These are phyloP conservation scores for Lota lota DNA, from an alignment of 2,113 vertebrate species.

Conservation along the genomic window DNA sequence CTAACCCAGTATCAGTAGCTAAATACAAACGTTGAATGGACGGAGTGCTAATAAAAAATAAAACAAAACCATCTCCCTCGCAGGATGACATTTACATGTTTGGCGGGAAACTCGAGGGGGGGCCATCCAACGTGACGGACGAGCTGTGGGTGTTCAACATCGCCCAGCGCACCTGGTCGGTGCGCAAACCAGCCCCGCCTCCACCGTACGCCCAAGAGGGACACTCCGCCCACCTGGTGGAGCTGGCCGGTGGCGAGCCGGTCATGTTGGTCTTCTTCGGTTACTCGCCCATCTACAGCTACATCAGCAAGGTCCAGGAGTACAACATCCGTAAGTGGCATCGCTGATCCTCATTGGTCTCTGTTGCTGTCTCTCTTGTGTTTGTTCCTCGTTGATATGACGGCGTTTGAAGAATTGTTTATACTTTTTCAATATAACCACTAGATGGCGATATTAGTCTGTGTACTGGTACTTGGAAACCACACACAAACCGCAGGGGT, in stretches of 20 bases:
- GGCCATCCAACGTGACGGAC: slow-evolving; percentile 82
- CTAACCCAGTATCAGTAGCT: too few species aligned
- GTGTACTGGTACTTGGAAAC: background rate
- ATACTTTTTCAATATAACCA: slow-evolving; percentile 20
- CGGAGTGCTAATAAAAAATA: too few species aligned
- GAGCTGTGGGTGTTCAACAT: slow-evolving; percentile 89
- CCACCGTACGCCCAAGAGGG: slow-evolving; percentile 86
- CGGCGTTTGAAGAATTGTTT: too few species aligned
- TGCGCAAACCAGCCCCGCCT: slow-evolving; percentile 72
- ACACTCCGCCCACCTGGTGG: slow-evolving; percentile 85
- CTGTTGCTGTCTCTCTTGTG: too few species aligned
- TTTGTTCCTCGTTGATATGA: too few species aligned
- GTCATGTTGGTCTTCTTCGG: slow-evolving; percentile 89
- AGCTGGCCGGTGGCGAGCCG: slow-evolving; percentile 77
- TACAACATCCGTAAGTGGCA: slow-evolving; percentile 83
- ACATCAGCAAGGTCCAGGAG: slow-evolving; percentile 87
- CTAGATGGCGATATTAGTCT: slow-evolving; percentile 44
- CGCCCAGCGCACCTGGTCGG: slow-evolving; percentile 79
- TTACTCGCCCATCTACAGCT: slow-evolving; percentile 86
- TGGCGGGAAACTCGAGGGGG: slow-evolving; percentile 85
- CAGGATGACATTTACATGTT: slow-evolving; percentile 91
- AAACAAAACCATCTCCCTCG: background rate
- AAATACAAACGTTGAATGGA: too few species aligned
- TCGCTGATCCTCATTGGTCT: too few species aligned
- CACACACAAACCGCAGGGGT: background rate